A percentile compares a stretch with the other conserved stretches of the same genome.
phyloP scores from a whole-genome alignment of 2,113 vertebrate species.

The Coregonus clupeaformis region DNA sequence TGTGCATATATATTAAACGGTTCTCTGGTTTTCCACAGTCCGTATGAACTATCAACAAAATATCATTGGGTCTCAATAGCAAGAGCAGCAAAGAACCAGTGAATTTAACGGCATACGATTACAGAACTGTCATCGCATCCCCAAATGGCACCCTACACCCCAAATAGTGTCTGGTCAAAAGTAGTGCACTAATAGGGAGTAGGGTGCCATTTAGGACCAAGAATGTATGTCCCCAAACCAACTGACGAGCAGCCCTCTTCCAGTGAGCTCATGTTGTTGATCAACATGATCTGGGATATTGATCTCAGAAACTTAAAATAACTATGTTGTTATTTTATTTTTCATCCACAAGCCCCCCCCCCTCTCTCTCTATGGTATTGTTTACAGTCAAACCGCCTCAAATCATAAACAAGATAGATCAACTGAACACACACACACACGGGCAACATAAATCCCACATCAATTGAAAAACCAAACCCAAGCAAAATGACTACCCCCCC shows the following conservation, averaged over 20 bases:
- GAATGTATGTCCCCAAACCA: background rate
- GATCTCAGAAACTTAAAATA: constrained; percentile 62
- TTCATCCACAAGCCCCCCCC: constrained; percentile 55
- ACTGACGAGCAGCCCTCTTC: background rate
- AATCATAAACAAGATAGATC: constrained; percentile 55
- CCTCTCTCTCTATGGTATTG: constrained; percentile 35
- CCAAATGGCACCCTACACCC: too few species aligned
- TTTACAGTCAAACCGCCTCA: constrained; percentile 53
- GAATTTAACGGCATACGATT: background rate
- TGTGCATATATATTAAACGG: constrained; percentile 52
- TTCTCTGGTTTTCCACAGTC: background rate
- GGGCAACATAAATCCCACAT: constrained; percentile 43
- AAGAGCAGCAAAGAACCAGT: background rate
- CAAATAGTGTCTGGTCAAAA: too few species aligned
- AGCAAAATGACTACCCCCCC: constrained; percentile 34
- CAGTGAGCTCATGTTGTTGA: constrained; percentile 47
- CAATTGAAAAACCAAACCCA: constrained; percentile 45
- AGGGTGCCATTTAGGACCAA: too few species aligned
- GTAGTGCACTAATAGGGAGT: too few species aligned
- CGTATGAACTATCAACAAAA: constrained; percentile 4
- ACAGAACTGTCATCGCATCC: background rate
- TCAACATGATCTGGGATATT: constrained; percentile 42
- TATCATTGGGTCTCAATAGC: background rate
- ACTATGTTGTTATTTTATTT: constrained; percentile 37
- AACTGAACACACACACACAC: constrained; percentile 21